Evolutionary conservation across 2,888 invertebrate genomes (phyloP).

Genomic region (Abrostola tripartita): DNA sequence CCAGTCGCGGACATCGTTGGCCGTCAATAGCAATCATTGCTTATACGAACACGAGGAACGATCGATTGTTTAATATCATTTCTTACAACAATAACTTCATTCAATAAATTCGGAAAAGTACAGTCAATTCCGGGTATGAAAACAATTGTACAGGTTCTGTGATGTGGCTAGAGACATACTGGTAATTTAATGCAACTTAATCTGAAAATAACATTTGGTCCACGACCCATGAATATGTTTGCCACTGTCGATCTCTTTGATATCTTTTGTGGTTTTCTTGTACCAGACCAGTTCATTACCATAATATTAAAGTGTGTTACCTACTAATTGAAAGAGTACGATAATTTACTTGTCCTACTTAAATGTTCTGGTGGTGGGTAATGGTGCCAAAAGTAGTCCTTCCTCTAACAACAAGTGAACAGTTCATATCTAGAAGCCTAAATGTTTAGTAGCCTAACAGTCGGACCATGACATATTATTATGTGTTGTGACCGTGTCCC

Average conservation of each 20-base stretch:
- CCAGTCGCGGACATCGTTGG: conserved; percentile 58
- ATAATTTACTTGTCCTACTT: too few relatives aligned
- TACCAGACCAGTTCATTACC: too few relatives aligned
- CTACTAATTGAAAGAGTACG: too few relatives aligned
- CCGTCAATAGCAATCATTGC: conserved; percentile 60
- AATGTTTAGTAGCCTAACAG: conserved; percentile 18
- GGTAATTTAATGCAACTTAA: conserved; percentile 16
- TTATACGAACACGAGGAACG: conserved; percentile 51
- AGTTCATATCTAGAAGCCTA: conserved; percentile 21
- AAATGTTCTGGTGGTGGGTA: too few relatives aligned
- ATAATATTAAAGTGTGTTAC: too few relatives aligned
- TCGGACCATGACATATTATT: conserved; percentile 42
- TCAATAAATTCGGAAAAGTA: conserved; percentile 37
- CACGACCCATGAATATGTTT: conserved; percentile 37
- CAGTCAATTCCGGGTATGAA: conserved; percentile 13
- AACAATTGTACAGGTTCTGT: conserved; percentile 11
- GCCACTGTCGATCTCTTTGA: too few relatives aligned
- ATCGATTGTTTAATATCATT: conserved; percentile 58
- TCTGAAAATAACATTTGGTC: conserved; percentile 26
- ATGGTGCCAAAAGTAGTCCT: background rate
- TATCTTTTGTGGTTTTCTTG: too few relatives aligned
- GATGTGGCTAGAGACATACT: conserved; percentile 5
- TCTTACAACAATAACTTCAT: conserved; percentile 32
- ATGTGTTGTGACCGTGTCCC: conserved; percentile 19
- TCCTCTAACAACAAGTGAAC: conserved; percentile 19